Percentiles rank a stretch among this genome's conserved stretches.
These are phyloP conservation scores for Raillietiella orientalis DNA, from an alignment of 2,888 invertebrate species.

Conservation along the genomic window DNA sequence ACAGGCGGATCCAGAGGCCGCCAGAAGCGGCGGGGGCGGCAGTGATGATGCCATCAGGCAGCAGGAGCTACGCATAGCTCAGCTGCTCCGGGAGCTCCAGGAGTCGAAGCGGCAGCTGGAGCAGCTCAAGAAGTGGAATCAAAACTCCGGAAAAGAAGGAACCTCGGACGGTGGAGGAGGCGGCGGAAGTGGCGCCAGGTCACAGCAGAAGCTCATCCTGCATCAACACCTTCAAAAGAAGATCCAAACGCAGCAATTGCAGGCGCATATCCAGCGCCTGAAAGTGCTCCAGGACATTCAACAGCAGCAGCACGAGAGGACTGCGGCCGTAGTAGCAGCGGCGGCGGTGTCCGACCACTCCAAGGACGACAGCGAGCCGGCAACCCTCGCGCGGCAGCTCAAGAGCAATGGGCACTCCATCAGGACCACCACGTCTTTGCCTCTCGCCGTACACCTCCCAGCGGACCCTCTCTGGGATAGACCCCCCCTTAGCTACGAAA, in stretches of 20 bases:
- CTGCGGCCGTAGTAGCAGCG: not conserved
- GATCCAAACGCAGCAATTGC: too few species aligned
- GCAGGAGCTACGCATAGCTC: constrained; percentile 57
- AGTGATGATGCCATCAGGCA: constrained; percentile 44
- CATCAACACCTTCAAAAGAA: not conserved
- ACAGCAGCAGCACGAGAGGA: constrained; percentile 1
- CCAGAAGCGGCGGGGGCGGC: constrained; percentile 5
- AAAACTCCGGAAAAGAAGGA: too few species aligned
- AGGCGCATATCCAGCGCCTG: too few species aligned
- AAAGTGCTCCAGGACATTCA: not conserved
- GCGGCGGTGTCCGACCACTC: not conserved
- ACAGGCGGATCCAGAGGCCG: too few species aligned
- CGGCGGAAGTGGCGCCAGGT: constrained; percentile 13
- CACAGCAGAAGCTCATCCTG: constrained; percentile 19
- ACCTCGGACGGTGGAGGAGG: too few species aligned
- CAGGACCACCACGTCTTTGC: not conserved
- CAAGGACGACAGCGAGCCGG: not conserved
- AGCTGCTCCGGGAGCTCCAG: constrained; percentile 44
- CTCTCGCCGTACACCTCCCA: not conserved
- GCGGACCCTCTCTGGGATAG: not conserved
- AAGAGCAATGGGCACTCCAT: not conserved
- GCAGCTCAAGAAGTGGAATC: too few species aligned
- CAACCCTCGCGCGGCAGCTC: not conserved
- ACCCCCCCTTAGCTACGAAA: too few species aligned
- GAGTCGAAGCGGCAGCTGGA: constrained; percentile 25